Base-by-base conservation (phyloP, 92 coral and sea anemone species). In the Epizoanthus stellaris region DNA sequence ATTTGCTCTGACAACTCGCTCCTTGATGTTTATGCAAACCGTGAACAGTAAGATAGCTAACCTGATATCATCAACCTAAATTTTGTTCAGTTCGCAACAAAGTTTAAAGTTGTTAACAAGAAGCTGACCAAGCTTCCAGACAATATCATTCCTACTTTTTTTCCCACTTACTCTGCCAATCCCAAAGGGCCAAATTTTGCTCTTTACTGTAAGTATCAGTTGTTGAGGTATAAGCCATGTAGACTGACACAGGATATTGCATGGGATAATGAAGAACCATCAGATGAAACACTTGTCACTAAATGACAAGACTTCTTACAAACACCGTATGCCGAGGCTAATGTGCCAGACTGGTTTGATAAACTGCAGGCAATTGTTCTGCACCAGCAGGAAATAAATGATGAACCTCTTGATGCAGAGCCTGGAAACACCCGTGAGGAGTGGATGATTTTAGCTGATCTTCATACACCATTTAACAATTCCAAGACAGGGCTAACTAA, bases 311-410 rank as follows among this genome's bases (percentile, higher is more conserved):
- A 91, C 40, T 91, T 91, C 72, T 76, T 91, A 39, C 83, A 91
- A 42, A 86, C 92, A 82, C 79, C 92, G 67, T 91, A 91, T 89
- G 95, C 88, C 38, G 72, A 91, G 62, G 77, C 87, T 7, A 81
- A 85, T 91, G 95, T 91, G 13, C 88, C 92, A 12, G 95, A 91
- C 83, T 91, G 92, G 95, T 85, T 91, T 82, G 90, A 91, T 73
- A 91, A 91, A 89, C 88, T 91, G 20, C 92, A 85, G 56, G 23
- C 80, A 56, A 86, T 89, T 82, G 57, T 91, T 77, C 88, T 80
- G 75, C 76, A 67, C 71, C 95, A 91, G 66, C 77, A 91, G 56
- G 77, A 85, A 76, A 39, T 80, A 75, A 68, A 57, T 54, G 68
- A 80, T 64, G 84, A 62, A 47, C 47, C 16, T 64, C 56, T 66